These are phyloP conservation scores for Halocynthia roretzi DNA, from an alignment of 23 tunicate genomes.

Conservation along the genomic window DNA sequence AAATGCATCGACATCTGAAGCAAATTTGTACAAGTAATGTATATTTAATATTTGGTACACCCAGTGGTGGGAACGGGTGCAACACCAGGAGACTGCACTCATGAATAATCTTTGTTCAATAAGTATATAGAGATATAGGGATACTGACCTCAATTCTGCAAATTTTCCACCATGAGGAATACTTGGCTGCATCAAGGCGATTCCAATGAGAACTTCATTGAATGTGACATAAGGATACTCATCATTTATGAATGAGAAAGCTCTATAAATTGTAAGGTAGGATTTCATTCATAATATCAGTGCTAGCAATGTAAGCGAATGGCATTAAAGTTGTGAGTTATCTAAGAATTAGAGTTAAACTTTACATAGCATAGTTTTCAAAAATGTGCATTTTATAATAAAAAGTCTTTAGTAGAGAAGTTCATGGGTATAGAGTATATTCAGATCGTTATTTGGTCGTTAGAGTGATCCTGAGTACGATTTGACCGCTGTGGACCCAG, in stretches of 20 bases:
- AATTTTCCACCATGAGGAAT: slow-evolving; percentile 85
- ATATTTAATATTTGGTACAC: no score
- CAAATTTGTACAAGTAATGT: no score
- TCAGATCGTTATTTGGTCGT: no score
- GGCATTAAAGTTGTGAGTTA: no score
- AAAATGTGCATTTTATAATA: no score
- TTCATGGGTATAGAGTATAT: no score
- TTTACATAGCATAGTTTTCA: no score
- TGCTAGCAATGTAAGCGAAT: not conserved
- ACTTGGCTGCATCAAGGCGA: slow-evolving; percentile 59
- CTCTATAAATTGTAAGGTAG: slow-evolving; percentile 22
- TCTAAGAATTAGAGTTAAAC: no score
- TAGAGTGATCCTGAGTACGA: no score
- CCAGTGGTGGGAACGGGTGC: not conserved
- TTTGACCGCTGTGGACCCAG: no score
- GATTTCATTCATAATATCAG: not conserved
- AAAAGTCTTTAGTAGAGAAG: no score
- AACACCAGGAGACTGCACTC: not conserved
- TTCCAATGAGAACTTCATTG: slow-evolving; percentile 54
- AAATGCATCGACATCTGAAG: slow-evolving; percentile 68
- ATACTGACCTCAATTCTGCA: slow-evolving; percentile 69
- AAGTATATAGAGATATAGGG: not conserved
- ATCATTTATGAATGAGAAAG: slow-evolving; percentile 54
- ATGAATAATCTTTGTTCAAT: not conserved
- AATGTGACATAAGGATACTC: slow-evolving; percentile 41